Evolutionary conservation across 2,888 invertebrate genomes (phyloP), one percentile per base, ranked within the genome.

Genomic region (Panorpa germanica): DNA sequence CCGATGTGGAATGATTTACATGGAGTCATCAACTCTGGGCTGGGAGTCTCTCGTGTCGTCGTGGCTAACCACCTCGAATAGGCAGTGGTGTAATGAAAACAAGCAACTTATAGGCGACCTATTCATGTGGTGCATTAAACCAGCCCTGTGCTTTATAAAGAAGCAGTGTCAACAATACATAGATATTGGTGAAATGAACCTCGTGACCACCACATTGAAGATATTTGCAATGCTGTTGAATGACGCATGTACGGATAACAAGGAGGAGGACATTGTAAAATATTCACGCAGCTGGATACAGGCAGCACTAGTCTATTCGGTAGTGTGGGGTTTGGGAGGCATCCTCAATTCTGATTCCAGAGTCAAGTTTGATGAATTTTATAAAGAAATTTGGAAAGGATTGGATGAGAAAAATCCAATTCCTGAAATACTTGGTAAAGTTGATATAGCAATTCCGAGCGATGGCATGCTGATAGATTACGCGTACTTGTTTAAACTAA

Each of bases 1-100:
- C 9, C 64, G 85, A 31, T 86, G 85, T 51, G 85, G 85, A 26
- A 85, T 86, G 81, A 78, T 86, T 40, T 86, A 82, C 48, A 69
- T 91, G 63, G 90, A 93, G 51, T 77, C 90, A 0, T 50, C 63
- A 2, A 71, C 77, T 2, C 57, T 91, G 5, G 90, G 90, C 3
- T 88, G 85, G 72, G 57, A 61, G 37, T 76, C 85, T 1, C 72
- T 86, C 43, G 63, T 80, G 15, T 63, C 65, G 37, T 83, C 85
- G 0, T 91, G 91, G 90, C 41, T 85, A 2, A 67, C 70, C 7
- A 61, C 55, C 9, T 53, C 67, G 13, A 69, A 64, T 53, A 63
- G 59, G 3, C 52, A 59, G 23, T 81, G 80, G 73, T 55, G 59
- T 22, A 63, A 59, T 14, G 69, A 69, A 22, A 64, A 66, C 38